These are phyloP conservation scores for Atta cephalotes DNA, from an alignment of 1,140 invertebrate genomes.

Conservation along the genomic window DNA sequence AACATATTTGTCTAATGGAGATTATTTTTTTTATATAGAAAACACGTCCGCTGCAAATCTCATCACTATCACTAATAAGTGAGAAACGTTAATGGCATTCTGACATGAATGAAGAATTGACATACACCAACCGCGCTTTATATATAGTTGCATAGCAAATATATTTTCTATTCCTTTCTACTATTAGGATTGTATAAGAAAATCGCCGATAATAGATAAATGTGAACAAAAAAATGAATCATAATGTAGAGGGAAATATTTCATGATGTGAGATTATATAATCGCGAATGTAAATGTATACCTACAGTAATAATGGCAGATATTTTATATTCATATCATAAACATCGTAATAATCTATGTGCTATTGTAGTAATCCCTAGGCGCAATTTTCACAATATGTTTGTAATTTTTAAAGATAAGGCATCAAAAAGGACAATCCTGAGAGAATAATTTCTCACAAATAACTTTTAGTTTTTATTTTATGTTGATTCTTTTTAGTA, in stretches of 20 bases:
- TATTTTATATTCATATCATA: constrained; percentile 76
- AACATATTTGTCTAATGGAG: constrained; percentile 6
- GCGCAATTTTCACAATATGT: background rate
- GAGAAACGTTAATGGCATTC: constrained; percentile 27
- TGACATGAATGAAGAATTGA: constrained; percentile 30
- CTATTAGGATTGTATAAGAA: constrained; percentile 15
- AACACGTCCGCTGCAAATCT: constrained; percentile 18
- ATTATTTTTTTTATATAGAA: constrained; percentile 34
- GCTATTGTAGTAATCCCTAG: constrained; percentile 14
- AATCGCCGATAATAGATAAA: constrained; percentile 36
- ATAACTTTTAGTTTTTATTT: background rate
- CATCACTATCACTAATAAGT: constrained; percentile 15
- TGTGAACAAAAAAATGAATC: constrained; percentile 16
- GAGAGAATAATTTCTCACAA: background rate
- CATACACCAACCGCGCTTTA: constrained; percentile 38
- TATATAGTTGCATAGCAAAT: constrained; percentile 53
- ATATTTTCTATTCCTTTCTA: constrained; percentile 63
- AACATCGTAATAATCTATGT: constrained; percentile 47
- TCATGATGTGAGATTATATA: background rate
- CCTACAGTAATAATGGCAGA: constrained; percentile 75
- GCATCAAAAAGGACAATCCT: constrained; percentile 1
- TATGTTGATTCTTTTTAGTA: background rate
- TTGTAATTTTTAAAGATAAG: constrained; percentile 29
- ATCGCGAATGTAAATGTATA: constrained; percentile 58
- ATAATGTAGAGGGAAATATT: constrained; percentile 20